Percentiles rank a stretch among this genome's conserved stretches.
These are phyloP conservation scores for Labeo calbasu DNA, from an alignment of 2,797 vertebrate species.

Conservation along the genomic window DNA sequence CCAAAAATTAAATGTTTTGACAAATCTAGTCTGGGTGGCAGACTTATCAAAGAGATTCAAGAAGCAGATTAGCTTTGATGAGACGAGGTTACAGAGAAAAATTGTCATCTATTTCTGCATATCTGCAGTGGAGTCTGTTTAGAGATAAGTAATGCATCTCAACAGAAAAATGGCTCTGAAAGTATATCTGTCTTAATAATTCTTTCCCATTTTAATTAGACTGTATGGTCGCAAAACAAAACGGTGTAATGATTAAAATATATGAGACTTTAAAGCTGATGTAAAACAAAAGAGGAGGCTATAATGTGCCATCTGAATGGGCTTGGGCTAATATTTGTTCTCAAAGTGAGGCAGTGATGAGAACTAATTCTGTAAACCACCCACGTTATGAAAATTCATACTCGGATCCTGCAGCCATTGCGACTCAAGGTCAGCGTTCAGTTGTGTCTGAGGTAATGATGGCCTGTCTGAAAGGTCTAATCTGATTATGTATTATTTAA, in stretches of 20 bases:
- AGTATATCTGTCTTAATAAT: constrained; percentile 2
- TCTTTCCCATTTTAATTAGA: background rate
- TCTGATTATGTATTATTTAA: constrained; percentile 27
- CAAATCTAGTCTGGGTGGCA: constrained; percentile 19
- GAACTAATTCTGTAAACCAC: constrained; percentile 29
- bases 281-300: background rate
- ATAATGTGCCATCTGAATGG: background rate
- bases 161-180: background rate
- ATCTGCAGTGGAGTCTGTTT: background rate
- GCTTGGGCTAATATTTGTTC: constrained; percentile 7
- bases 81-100: constrained; percentile 19
- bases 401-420: constrained; percentile 20
- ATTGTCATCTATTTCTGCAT: background rate
- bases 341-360: background rate
- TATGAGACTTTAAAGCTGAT: background rate
- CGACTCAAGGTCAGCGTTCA: constrained; percentile 23
- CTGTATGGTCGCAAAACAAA: background rate
- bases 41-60: constrained; percentile 22
- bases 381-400: constrained; percentile 26
- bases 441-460: constrained; percentile 10
- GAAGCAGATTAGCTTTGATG: constrained; percentile 10
- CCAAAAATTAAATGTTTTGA: constrained; percentile 26
- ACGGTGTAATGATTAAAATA: background rate
- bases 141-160: background rate
- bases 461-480: constrained; percentile 12